These are phyloP conservation scores for Seira ritae DNA, from an alignment of 2,888 invertebrate genomes.

Conservation along the genomic window DNA sequence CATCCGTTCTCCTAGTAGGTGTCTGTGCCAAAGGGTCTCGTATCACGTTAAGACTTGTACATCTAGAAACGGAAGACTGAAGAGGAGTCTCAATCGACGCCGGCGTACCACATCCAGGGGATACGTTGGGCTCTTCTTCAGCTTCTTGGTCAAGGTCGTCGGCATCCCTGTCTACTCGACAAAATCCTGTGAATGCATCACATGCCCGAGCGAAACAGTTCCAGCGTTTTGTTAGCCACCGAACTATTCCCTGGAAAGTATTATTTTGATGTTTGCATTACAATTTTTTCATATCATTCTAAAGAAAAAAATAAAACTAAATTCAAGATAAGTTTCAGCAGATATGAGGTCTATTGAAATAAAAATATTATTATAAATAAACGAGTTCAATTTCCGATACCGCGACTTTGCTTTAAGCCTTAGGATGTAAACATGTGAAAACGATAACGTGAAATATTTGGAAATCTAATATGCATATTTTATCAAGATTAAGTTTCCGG, in stretches of 20 bases:
- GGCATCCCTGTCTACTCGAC: constrained; percentile 86
- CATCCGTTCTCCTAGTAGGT: constrained; percentile 73
- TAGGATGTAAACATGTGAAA: too few relatives aligned
- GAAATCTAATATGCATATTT: too few relatives aligned
- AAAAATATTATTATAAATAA: too few relatives aligned
- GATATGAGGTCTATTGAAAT: too few relatives aligned
- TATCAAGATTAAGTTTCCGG: too few relatives aligned
- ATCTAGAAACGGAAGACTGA: constrained; percentile 88
- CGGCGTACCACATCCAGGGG: constrained; percentile 76
- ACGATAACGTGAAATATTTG: too few relatives aligned
- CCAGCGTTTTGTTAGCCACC: constrained; percentile 68
- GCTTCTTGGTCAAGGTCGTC: constrained; percentile 80
- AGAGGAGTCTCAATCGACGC: constrained; percentile 91
- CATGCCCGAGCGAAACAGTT: constrained; percentile 75
- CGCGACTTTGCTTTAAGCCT: too few relatives aligned
- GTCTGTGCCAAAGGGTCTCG: constrained; percentile 77
- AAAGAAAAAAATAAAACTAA: too few relatives aligned
- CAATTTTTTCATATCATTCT: too few relatives aligned
- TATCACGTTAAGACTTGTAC: constrained; percentile 90
- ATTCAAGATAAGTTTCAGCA: too few relatives aligned
- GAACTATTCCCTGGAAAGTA: constrained; percentile 67
- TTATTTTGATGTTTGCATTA: too few relatives aligned
- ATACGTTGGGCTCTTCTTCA: constrained; percentile 75
- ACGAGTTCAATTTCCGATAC: too few relatives aligned
- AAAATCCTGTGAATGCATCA: constrained; percentile 80